Conservation (phyloP, 1,140 invertebrate genomes). For the Hyles vespertilio region DNA sequence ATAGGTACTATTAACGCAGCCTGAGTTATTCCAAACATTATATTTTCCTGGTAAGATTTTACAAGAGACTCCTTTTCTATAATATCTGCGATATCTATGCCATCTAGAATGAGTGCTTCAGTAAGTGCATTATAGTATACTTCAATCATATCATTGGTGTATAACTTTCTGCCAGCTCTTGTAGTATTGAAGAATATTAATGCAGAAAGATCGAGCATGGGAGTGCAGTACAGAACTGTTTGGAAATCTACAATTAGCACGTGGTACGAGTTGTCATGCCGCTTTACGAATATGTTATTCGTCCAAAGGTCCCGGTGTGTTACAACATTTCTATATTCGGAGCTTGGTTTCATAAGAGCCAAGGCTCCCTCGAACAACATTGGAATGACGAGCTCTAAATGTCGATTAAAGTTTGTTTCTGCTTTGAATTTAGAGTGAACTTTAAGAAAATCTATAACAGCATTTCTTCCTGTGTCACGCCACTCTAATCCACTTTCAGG, state of each 20-base stretch:
- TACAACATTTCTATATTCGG: slow-evolving; percentile 75
- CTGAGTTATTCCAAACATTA: slow-evolving; percentile 70
- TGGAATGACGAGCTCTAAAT: slow-evolving; percentile 37
- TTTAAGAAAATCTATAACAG: slow-evolving; percentile 68
- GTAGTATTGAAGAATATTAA: slow-evolving; percentile 74
- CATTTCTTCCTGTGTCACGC: slow-evolving; percentile 62
- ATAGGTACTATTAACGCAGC: slow-evolving; percentile 72
- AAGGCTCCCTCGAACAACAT: slow-evolving; percentile 59
- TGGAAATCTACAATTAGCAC: slow-evolving; percentile 80
- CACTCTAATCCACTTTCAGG: slow-evolving; percentile 49
- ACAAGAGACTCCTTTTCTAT: slow-evolving; percentile 45
- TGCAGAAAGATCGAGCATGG: slow-evolving; percentile 72
- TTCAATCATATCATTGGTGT: slow-evolving; percentile 52
- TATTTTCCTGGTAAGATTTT: slow-evolving; percentile 61
- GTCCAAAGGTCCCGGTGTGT: slow-evolving; percentile 79
- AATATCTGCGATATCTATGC: slow-evolving; percentile 44
- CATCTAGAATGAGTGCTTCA: slow-evolving; percentile 51
- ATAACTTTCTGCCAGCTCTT: slow-evolving; percentile 47
- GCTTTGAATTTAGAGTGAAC: slow-evolving; percentile 48
- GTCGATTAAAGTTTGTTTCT: slow-evolving; percentile 30
- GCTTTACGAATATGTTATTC: slow-evolving; percentile 80
- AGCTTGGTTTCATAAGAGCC: slow-evolving; percentile 66
- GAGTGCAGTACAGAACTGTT: slow-evolving; percentile 75
- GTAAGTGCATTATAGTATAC: slow-evolving; percentile 65
- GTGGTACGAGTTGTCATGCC: slow-evolving; percentile 47